Percentiles rank a stretch among this genome's conserved stretches.
phyloP scores from a whole-genome alignment of 2,113 vertebrate species.

The Erpornis zantholeuca region DNA sequence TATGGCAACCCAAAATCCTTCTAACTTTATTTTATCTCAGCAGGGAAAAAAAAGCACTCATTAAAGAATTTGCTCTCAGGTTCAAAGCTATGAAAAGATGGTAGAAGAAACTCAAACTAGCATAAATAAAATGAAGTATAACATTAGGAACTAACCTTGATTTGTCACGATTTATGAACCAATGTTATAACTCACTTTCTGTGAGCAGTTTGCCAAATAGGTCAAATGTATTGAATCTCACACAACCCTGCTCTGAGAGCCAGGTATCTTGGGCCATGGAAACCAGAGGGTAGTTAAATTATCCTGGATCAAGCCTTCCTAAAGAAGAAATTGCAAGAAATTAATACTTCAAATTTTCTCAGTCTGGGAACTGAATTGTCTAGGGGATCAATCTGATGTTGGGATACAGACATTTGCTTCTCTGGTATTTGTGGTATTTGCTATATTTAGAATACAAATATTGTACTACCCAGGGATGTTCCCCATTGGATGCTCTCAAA shows the following conservation, averaged over 20 bases:
- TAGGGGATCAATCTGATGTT: slow-evolving; percentile 48
- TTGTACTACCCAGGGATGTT: slow-evolving; percentile 57
- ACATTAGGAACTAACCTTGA: neutral
- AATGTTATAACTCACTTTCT: neutral
- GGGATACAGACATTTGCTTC: slow-evolving; percentile 54
- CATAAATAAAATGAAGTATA: neutral
- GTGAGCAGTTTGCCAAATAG: neutral
- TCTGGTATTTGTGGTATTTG: slow-evolving; percentile 62
- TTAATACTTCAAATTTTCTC: slow-evolving; percentile 48
- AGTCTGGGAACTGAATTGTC: slow-evolving; percentile 60
- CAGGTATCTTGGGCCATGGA: neutral
- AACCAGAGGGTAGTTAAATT: neutral
- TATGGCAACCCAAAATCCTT: neutral
- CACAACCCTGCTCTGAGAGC: neutral
- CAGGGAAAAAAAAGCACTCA: neutral
- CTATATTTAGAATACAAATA: slow-evolving; percentile 64
- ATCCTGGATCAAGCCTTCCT: neutral
- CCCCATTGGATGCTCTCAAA: slow-evolving; percentile 18
- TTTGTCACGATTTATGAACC: neutral
- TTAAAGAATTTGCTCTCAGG: neutral
- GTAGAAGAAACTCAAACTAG: neutral
- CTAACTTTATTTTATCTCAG: neutral
- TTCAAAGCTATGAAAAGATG: neutral
- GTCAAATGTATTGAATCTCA: neutral
- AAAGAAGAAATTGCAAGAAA: slow-evolving; percentile 19